phyloP scores from a whole-genome alignment of 2,888 invertebrate genomes.

The Dorcus parallelipipedus region DNA sequence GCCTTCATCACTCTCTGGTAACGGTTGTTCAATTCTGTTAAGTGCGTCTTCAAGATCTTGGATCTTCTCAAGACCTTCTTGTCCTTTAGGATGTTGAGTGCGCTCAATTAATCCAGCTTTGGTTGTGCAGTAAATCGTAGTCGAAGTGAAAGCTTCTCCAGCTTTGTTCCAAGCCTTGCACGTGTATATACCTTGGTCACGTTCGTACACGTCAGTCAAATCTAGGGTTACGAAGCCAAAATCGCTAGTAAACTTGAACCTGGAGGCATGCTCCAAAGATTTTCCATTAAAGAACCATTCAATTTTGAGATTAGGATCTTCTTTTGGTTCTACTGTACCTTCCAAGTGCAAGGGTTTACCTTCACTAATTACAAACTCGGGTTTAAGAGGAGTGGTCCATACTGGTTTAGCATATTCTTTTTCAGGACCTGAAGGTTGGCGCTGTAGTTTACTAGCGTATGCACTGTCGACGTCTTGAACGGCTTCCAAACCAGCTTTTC shows the following conservation, averaged over 20 bases:
- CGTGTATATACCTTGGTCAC: slow-evolving; percentile 92
- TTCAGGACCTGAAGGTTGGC: slow-evolving; percentile 69
- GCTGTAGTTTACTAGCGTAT: slow-evolving; percentile 66
- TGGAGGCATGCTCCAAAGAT: slow-evolving; percentile 77
- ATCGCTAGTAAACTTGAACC: slow-evolving; percentile 90
- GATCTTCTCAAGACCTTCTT: slow-evolving; percentile 86
- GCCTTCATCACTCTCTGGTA: slow-evolving; percentile 72
- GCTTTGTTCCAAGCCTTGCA: slow-evolving; percentile 85
- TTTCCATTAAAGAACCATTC: slow-evolving; percentile 96
- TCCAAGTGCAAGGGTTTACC: slow-evolving; percentile 87
- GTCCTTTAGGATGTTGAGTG: slow-evolving; percentile 94
- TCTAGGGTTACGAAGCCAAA: slow-evolving; percentile 96
- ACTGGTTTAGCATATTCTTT: slow-evolving; percentile 78
- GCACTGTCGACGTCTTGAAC: slow-evolving; percentile 88
- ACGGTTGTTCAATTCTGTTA: slow-evolving; percentile 65
- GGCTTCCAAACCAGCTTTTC: slow-evolving; percentile 82
- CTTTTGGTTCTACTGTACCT: slow-evolving; percentile 91
- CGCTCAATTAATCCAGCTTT: slow-evolving; percentile 81
- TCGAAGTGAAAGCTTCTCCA: slow-evolving; percentile 90
- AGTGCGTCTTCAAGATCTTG: slow-evolving; percentile 87
- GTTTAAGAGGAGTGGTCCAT: slow-evolving; percentile 78
- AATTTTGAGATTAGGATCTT: slow-evolving; percentile 84
- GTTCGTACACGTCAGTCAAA: slow-evolving; percentile 84
- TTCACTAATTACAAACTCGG: slow-evolving; percentile 78
- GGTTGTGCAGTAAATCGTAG: slow-evolving; percentile 79